These are phyloP conservation scores for Syngnathus rostellatus DNA, from an alignment of 2,797 vertebrate genomes.

Conservation along the genomic window DNA sequence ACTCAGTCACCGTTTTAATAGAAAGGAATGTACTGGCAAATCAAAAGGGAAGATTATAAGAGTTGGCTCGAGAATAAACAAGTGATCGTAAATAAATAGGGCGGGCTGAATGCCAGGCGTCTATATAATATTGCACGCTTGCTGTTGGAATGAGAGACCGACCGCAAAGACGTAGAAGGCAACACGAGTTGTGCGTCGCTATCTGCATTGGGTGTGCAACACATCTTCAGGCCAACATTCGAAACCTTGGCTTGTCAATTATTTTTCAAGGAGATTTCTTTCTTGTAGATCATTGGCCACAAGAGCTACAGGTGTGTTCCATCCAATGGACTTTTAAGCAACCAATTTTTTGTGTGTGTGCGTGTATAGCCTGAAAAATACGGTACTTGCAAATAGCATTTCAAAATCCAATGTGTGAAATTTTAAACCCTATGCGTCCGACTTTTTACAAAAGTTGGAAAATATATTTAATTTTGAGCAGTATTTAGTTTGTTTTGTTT, in stretches of 20 bases:
- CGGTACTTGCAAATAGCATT: too few relatives aligned
- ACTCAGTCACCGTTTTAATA: conserved; percentile 44
- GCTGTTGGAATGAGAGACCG: conserved; percentile 54
- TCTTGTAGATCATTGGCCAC: conserved; percentile 36
- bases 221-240: conserved; percentile 38
- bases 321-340: too few relatives aligned
- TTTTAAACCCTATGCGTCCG: too few relatives aligned
- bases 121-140: conserved; percentile 61
- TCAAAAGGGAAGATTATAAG: conserved; percentile 41
- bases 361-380: too few relatives aligned
- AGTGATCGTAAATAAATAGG: conserved; percentile 58
- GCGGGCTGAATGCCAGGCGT: conserved; percentile 53
- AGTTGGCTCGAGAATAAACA: conserved; percentile 42
- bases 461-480: neutral
- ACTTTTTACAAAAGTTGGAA: neutral
- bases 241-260: conserved; percentile 44
- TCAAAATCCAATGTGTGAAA: too few relatives aligned
- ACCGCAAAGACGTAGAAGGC: conserved; percentile 49
- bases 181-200: conserved; percentile 54
- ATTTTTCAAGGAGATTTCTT: conserved; percentile 44
- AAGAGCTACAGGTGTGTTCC: conserved; percentile 28
- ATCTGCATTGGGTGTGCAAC: conserved; percentile 36
- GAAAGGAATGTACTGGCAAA: conserved; percentile 33
- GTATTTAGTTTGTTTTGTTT: neutral
- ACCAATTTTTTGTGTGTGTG: too few relatives aligned